A percentile compares a stretch with the other conserved stretches of the same genome.
These are phyloP conservation scores for Takifugu rubripes DNA, from an alignment of 2,797 vertebrate species.

Conservation along the genomic window DNA sequence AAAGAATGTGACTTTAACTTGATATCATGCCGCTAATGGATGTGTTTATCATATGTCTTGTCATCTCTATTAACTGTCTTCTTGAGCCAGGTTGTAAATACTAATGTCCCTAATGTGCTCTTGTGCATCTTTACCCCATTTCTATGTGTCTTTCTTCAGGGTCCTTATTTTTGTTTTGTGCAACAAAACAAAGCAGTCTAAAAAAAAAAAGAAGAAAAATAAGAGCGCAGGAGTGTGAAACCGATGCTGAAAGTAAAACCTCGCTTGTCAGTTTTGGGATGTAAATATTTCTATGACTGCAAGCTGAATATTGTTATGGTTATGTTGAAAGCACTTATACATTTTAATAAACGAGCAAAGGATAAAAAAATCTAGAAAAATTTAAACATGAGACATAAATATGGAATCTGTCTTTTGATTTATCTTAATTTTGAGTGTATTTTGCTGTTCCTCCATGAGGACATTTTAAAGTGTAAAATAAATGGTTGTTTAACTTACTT, in stretches of 20 bases:
- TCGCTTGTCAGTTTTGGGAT: slow-evolving; percentile 69
- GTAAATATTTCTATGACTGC: slow-evolving; percentile 70
- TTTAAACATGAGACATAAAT: slow-evolving; percentile 70
- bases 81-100: slow-evolving; percentile 80
- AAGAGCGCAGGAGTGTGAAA: slow-evolving; percentile 55
- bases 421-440: slow-evolving; percentile 81
- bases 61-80: slow-evolving; percentile 56
- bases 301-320: slow-evolving; percentile 66
- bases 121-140: slow-evolving; percentile 62
- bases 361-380: slow-evolving; percentile 44
- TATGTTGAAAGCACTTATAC: slow-evolving; percentile 83
- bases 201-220: slow-evolving; percentile 65
- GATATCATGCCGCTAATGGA: slow-evolving; percentile 70
- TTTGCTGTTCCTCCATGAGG: slow-evolving; percentile 86
- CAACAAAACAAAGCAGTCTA: slow-evolving; percentile 81
- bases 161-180: slow-evolving; percentile 91
- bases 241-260: slow-evolving; percentile 76
- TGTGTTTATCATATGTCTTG: slow-evolving; percentile 66
- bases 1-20: slow-evolving; percentile 73
- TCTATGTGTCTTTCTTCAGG: slow-evolving; percentile 82
- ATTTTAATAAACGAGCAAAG: slow-evolving; percentile 71
- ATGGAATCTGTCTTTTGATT: slow-evolving; percentile 77
- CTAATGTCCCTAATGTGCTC: slow-evolving; percentile 69
- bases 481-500: slow-evolving; percentile 82
- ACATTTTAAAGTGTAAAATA: slow-evolving; percentile 84